Percentiles rank a stretch among this genome's conserved stretches.
These are phyloP conservation scores for Fukomys damarensis DNA, from an alignment of 2,113 vertebrate genomes.

Conservation along the genomic window DNA sequence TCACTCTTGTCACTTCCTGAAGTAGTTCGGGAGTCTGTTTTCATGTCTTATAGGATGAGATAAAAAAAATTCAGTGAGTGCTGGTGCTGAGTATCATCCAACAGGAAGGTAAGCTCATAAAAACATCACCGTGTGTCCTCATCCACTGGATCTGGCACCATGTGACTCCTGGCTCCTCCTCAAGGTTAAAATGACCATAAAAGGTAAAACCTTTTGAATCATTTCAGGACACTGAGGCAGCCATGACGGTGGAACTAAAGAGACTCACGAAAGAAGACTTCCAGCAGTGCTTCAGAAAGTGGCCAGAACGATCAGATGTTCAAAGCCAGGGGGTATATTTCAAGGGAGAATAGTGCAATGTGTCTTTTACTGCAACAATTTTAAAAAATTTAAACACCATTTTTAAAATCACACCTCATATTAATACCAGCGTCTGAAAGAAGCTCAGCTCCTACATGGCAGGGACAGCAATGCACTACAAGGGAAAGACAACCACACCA, in stretches of 20 bases:
- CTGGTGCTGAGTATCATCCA: background rate
- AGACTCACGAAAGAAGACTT: background rate
- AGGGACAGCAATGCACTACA: background rate
- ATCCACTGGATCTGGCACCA: background rate
- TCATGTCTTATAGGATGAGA: background rate
- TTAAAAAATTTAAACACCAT: background rate
- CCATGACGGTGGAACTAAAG: background rate
- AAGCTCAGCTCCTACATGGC: background rate
- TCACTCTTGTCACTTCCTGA: background rate
- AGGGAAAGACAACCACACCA: accelerated
- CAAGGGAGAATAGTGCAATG: background rate
- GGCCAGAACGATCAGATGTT: background rate
- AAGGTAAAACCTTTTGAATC: background rate
- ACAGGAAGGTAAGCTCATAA: background rate
- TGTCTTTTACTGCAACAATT: background rate
- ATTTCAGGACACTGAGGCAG: background rate
- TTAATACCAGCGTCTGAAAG: background rate
- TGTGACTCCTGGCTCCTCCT: background rate
- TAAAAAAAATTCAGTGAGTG: background rate
- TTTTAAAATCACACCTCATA: background rate
- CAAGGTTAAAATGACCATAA: background rate
- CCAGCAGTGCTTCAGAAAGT: background rate
- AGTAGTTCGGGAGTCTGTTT: background rate
- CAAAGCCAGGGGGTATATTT: background rate
- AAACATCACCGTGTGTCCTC: background rate